Percentiles rank a stretch among this genome's conserved stretches.
Evolutionary conservation across 1,140 invertebrate genomes (phyloP).

Genomic region (Acyrthosiphon pisum): DNA sequence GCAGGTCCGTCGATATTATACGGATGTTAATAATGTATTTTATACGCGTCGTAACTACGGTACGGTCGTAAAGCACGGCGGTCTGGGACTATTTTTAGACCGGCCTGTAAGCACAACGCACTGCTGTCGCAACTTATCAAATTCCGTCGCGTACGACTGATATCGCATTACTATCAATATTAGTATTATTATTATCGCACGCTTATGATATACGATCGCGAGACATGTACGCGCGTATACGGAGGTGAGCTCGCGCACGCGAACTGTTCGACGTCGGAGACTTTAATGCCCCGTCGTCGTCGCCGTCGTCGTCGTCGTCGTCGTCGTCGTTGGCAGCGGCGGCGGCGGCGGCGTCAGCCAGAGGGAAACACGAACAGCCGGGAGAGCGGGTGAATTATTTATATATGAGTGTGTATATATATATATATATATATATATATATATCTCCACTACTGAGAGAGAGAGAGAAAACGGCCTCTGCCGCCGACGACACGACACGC

Average conservation of each 20-base stretch:
- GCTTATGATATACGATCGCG: neutral
- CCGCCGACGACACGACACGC: conserved; percentile 34
- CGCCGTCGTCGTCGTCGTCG: neutral
- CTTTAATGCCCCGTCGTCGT: conserved; percentile 45
- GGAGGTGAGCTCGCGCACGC: neutral
- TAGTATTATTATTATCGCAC: neutral
- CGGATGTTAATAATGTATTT: neutral
- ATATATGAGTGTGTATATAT: neutral
- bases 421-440: neutral
- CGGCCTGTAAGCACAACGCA: neutral
- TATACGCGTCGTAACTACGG: neutral
- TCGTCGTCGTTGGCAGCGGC: neutral
- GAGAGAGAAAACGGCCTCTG: neutral
- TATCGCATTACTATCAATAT: neutral
- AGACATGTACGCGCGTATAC: neutral
- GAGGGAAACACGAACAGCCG: neutral
- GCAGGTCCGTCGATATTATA: neutral
- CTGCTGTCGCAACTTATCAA: neutral
- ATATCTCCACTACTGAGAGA: neutral
- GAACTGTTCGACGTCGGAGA: conserved; percentile 42
- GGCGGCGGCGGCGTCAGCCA: neutral
- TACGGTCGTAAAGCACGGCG: neutral
- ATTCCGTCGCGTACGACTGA: neutral
- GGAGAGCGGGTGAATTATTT: neutral
- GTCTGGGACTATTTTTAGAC: neutral